Percentiles rank a stretch among this genome's conserved stretches.
phyloP scores from a whole-genome alignment of 64 coral and sea anemone species.

The Acropora tenuis region DNA sequence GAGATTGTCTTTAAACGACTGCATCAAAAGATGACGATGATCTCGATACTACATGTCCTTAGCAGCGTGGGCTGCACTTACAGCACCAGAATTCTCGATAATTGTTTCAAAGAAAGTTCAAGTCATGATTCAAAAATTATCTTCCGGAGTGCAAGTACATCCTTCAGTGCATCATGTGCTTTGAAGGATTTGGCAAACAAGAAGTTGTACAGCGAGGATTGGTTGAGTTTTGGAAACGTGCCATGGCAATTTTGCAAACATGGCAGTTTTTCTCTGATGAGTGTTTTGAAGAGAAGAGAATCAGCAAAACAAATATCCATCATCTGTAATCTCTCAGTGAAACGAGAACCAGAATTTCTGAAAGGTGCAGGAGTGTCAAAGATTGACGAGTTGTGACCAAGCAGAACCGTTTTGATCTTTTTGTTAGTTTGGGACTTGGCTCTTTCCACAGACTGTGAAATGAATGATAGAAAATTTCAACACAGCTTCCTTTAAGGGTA shows the following conservation, averaged over 20 bases:
- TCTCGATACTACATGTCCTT: background rate
- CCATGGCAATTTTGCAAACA: too few species aligned
- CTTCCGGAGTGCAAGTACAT: background rate
- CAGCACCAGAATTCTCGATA: background rate
- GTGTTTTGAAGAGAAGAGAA: background rate
- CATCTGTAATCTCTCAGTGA: too few species aligned
- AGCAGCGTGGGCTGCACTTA: background rate
- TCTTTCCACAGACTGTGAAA: background rate
- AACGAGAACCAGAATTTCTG: too few species aligned
- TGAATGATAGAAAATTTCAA: too few species aligned
- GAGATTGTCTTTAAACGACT: background rate
- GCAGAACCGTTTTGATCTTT: background rate
- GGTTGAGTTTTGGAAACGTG: background rate
- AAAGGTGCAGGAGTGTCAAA: too few species aligned
- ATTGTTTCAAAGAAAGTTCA: background rate
- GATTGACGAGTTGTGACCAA: too few species aligned
- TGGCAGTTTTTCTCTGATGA: background rate
- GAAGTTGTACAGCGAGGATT: background rate
- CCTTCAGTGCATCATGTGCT: slow-evolving; percentile 4
- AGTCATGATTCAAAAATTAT: background rate
- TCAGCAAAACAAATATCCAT: too few species aligned
- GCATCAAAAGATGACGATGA: background rate
- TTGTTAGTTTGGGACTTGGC: background rate
- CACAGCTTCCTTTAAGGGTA: too few species aligned
- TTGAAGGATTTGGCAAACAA: background rate